Evolutionary conservation across 2,888 invertebrate genomes (phyloP), one percentile per base, ranked within the genome.

Genomic region (Drosophila bunnanda): DNA sequence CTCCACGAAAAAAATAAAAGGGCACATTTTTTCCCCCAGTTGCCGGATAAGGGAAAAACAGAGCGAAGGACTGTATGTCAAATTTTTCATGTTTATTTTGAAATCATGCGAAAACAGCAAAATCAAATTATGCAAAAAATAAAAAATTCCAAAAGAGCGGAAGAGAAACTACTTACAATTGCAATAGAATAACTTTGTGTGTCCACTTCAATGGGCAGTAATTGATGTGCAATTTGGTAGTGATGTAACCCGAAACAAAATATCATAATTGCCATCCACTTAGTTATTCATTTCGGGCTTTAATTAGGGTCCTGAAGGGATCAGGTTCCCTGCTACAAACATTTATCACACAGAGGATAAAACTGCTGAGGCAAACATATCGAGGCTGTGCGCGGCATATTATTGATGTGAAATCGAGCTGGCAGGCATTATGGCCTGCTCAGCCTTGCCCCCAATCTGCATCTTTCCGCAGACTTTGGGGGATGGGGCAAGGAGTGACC

Each of bases 21-120:
- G 17, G 68, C 12, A 44, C 28, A 10, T 39, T 52, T 57, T 25
- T 41, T 46, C 41, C n/a, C 20, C n/a, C 22, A n/a, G 44, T 38
- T 22, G 10, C 9, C 34, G 36, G 28, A 58, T 17, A 34, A 15
- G 50, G 28, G 22, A 20, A 39, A 25, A 15, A 38, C 38, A 17
- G 5, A n/a, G 38, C 12, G 28, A 5, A 46, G 2, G 46, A 28
- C 30, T 48, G 32, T 32, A 34, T 52, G 62, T 62, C 59, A 44
- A 62, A 75, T 75, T 75, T 62, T 60, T 56, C 73, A 77, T 73
- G 76, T 76, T 77, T 76, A 76, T 76, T 76, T 77, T 68, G 77
- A 75, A 76, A 75, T 75, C 75, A 75, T 71, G 65, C 72, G 71
- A 76, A 75, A 76, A 73, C 77, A 73, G 74, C 41, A 68, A 71